Conservation (phyloP, 2,888 invertebrate species). For the Geotrupes spiniger region DNA sequence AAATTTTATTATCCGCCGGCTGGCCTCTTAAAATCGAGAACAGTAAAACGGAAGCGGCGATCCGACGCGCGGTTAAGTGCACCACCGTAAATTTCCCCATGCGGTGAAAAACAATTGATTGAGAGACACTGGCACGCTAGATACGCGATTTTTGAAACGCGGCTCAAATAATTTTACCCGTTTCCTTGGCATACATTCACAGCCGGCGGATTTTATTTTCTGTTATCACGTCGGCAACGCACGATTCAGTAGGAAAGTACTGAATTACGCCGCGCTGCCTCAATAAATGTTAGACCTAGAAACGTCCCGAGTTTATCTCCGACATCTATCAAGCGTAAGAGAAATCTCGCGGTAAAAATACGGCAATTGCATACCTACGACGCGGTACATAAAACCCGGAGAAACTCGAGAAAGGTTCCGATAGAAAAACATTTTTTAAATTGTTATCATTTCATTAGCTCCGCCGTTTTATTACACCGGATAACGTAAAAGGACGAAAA, state of each 20-base stretch:
- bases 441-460: no score
- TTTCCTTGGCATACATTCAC: constrained; percentile 30
- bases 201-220: constrained; percentile 21
- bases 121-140: no score
- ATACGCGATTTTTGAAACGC: not conserved
- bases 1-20: no score
- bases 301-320: constrained; percentile 25
- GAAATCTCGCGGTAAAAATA: constrained; percentile 17
- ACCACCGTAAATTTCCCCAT: no score
- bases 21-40: no score
- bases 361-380: not conserved
- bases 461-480: no score
- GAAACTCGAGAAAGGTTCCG: not conserved
- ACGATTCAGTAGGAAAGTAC: constrained; percentile 26
- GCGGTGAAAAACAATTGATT: no score
- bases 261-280: constrained; percentile 18
- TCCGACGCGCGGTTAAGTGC: no score
- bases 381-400: not conserved
- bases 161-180: constrained; percentile 19
- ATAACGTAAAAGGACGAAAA: no score
- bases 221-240: constrained; percentile 27
- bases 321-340: constrained; percentile 23
- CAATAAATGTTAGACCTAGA: constrained; percentile 25
- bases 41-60: no score
- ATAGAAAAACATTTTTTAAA: not conserved